A percentile compares a stretch with the other conserved stretches of the same genome.
phyloP scores from a whole-genome alignment of 2,797 vertebrate genomes.

The Melanotaenia trifasciata region DNA sequence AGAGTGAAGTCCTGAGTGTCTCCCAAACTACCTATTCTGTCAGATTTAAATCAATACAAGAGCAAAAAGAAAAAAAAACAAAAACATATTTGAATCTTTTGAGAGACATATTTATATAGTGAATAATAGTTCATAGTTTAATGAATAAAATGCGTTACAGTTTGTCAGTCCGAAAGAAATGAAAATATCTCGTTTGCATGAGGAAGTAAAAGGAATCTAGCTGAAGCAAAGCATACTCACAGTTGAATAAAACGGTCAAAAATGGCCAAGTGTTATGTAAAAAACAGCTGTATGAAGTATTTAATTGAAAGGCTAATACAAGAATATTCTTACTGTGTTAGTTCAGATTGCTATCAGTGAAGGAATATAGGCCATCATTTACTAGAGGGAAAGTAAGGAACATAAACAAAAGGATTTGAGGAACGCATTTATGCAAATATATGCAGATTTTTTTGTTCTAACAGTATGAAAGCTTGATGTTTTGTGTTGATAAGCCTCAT shows the following conservation, averaged over 20 bases:
- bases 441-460: slow-evolving; percentile 64
- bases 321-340: slow-evolving; percentile 42
- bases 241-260: slow-evolving; percentile 49
- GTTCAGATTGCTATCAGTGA: slow-evolving; percentile 67
- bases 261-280: slow-evolving; percentile 38
- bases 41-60: slow-evolving; percentile 61
- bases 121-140: slow-evolving; percentile 35
- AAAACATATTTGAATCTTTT: slow-evolving; percentile 47
- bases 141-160: slow-evolving; percentile 14
- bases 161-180: slow-evolving; percentile 32
- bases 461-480: slow-evolving; percentile 58
- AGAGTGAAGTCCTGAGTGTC: slow-evolving; percentile 47
- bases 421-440: slow-evolving; percentile 76
- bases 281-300: slow-evolving; percentile 17
- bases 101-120: slow-evolving; percentile 28
- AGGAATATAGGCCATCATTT: slow-evolving; percentile 70
- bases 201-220: background rate
- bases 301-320: slow-evolving; percentile 34
- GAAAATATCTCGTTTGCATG: background rate
- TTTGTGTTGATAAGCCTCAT: slow-evolving; percentile 47
- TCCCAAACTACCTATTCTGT: slow-evolving; percentile 71
- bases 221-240: slow-evolving; percentile 40
- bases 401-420: slow-evolving; percentile 63
- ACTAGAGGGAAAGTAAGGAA: slow-evolving; percentile 65
- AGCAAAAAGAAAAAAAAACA: slow-evolving; percentile 36